These are phyloP conservation scores for Cacatua alba DNA, from an alignment of 2,113 vertebrate species.

Conservation along the genomic window DNA sequence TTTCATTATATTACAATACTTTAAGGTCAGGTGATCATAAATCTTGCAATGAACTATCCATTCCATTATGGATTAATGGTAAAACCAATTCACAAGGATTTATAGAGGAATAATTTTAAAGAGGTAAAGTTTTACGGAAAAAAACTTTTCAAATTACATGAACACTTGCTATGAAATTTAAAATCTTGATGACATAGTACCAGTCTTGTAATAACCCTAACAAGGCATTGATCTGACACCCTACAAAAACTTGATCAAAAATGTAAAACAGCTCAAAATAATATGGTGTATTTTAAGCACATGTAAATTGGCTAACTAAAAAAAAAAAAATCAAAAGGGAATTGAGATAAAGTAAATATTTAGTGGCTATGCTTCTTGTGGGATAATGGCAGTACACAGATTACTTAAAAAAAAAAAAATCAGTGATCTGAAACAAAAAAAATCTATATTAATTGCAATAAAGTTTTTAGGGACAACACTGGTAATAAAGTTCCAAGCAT, in stretches of 20 bases:
- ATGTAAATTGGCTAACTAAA: background rate
- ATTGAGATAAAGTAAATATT: background rate
- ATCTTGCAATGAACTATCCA: background rate
- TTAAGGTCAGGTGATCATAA: background rate
- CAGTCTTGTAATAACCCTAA: background rate
- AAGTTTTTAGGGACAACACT: background rate
- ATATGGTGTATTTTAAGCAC: background rate
- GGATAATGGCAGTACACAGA: background rate
- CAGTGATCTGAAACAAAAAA: background rate
- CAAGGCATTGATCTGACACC: background rate
- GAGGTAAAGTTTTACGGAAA: background rate
- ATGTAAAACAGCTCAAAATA: background rate
- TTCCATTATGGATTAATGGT: background rate
- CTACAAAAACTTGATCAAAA: background rate
- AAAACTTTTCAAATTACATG: background rate
- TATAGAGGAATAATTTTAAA: background rate
- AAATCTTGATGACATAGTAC: background rate
- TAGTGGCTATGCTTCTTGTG: background rate
- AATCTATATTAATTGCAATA: background rate
- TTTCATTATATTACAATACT: background rate
- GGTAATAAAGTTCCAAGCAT: background rate
- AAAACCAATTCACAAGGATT: background rate
- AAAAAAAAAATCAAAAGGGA: background rate
- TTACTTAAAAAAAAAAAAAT: background rate
- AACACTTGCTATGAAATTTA: background rate